A percentile compares a stretch with the other conserved stretches of the same genome.
Evolutionary conservation across 2,797 vertebrate species (phyloP).

Genomic region (Tympanoctomys barrerae): DNA sequence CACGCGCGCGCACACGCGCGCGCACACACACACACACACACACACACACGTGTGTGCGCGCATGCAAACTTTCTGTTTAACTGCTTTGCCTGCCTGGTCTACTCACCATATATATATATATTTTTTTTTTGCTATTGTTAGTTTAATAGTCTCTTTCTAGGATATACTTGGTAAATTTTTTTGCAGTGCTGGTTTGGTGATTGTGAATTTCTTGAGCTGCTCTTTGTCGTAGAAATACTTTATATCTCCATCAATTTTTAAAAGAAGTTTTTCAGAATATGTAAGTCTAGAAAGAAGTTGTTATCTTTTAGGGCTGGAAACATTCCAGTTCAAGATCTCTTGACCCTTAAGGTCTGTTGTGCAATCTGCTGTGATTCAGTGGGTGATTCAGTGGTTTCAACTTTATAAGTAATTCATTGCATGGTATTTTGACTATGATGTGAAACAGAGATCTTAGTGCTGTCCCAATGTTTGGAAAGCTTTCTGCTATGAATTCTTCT

Average conservation of each 20-base stretch:
- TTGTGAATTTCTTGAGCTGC: not conserved
- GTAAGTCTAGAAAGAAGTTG: not conserved
- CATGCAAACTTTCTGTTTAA: not conserved
- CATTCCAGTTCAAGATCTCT: not conserved
- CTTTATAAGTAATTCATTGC: not conserved
- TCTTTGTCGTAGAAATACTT: not conserved
- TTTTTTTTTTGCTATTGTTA: not conserved
- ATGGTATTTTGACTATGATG: not conserved
- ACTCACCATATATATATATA: not conserved
- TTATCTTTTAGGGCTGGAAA: not conserved
- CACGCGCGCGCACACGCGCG: too few species aligned
- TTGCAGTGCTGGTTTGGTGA: not conserved
- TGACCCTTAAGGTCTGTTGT: not conserved
- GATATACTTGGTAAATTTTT: not conserved
- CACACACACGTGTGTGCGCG: too few species aligned
- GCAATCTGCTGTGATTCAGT: not conserved
- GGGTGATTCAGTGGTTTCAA: not conserved
- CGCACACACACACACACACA: not conserved
- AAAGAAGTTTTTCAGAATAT: not conserved
- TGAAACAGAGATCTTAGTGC: not conserved
- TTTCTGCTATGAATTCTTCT: not conserved
- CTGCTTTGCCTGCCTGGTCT: not conserved
- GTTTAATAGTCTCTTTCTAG: not conserved
- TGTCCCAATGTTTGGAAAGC: not conserved
- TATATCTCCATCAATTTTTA: not conserved